Percentiles rank a stretch among this genome's conserved stretches.
These are phyloP conservation scores for Parochlus steinenii DNA, from an alignment of 2,888 invertebrate species.

Conservation along the genomic window DNA sequence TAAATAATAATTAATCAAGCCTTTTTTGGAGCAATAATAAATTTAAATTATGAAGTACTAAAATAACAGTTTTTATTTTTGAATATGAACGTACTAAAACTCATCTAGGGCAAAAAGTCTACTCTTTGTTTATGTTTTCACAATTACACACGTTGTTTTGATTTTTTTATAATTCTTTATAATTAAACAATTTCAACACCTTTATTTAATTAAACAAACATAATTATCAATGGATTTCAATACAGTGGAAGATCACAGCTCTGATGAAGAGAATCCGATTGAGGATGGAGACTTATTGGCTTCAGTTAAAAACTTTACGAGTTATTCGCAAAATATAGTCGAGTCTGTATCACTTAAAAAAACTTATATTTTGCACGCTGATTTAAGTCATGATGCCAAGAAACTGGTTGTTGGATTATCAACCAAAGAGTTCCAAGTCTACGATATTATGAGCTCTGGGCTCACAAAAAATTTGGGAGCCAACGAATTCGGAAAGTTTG, in stretches of 20 bases:
- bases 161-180: too few species aligned
- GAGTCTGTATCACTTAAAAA: constrained; percentile 35
- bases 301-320: constrained; percentile 19
- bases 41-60: too few species aligned
- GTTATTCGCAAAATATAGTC: constrained; percentile 32
- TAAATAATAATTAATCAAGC: too few species aligned
- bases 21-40: too few species aligned
- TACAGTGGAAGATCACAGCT: constrained; percentile 10
- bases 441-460: constrained; percentile 29
- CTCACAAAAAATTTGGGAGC: constrained; percentile 19
- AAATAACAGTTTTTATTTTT: too few species aligned
- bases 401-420: constrained; percentile 35
- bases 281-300: constrained; percentile 24
- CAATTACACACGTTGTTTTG: too few species aligned
- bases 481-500: constrained; percentile 8
- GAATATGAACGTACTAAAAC: too few species aligned
- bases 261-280: constrained; percentile 18
- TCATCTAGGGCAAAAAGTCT: too few species aligned
- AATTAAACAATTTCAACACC: too few species aligned
- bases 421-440: constrained; percentile 32
- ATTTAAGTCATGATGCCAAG: constrained; percentile 31
- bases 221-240: constrained; percentile 6
- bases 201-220: background rate
- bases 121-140: too few species aligned
- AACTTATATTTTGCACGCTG: constrained; percentile 42